These are phyloP conservation scores for Cervus canadensis DNA, from an alignment of 2,113 vertebrate species.

Conservation along the genomic window DNA sequence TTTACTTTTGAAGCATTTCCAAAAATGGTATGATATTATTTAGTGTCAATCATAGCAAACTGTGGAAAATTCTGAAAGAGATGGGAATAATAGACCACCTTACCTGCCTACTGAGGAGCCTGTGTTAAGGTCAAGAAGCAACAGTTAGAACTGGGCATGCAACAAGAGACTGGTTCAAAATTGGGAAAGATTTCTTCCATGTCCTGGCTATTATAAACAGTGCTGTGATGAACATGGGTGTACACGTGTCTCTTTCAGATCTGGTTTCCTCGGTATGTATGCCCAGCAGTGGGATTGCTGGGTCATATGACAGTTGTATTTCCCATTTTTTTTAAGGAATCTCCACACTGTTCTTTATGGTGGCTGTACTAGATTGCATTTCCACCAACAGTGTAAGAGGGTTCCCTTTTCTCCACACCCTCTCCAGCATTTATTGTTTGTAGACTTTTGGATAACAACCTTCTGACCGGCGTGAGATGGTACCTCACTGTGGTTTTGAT, in stretches of 20 bases:
- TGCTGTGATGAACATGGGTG: not conserved
- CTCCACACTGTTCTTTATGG: not conserved
- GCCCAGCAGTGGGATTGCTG: not conserved
- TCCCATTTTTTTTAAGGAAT: not conserved
- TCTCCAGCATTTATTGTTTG: not conserved
- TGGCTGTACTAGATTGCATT: not conserved
- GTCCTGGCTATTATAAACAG: not conserved
- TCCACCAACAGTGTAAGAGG: not conserved
- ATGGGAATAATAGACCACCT: not conserved
- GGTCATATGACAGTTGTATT: not conserved
- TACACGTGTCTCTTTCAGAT: not conserved
- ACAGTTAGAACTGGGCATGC: not conserved
- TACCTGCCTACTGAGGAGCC: not conserved
- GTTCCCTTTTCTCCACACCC: not conserved
- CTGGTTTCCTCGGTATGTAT: not conserved
- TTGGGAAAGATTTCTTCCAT: not conserved
- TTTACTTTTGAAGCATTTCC: not conserved
- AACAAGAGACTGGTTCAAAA: not conserved
- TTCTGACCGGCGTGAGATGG: rapidly evolving
- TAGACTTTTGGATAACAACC: not conserved
- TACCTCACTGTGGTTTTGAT: not conserved
- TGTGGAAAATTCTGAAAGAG: not conserved
- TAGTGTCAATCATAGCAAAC: not conserved
- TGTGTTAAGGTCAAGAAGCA: not conserved
- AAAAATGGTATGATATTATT: not conserved